phyloP scores from a whole-genome alignment of 2,797 vertebrate genomes.

The Acanthopagrus latus region DNA sequence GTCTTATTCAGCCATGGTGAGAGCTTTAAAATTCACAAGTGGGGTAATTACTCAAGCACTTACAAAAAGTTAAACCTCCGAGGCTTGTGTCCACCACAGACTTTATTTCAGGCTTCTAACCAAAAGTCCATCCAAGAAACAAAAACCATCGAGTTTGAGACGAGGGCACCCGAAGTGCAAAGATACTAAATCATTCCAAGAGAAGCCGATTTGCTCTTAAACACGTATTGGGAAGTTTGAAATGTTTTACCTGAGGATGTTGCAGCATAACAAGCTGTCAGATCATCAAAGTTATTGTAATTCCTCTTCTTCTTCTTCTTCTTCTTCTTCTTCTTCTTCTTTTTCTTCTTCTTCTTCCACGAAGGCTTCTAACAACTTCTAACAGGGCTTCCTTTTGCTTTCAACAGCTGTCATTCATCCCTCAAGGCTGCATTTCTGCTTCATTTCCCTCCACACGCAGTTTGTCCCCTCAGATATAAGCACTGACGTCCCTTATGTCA shows the following conservation, averaged over 20 bases:
- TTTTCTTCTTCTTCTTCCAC: not conserved
- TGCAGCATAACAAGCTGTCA: not conserved
- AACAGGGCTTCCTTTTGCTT: not conserved
- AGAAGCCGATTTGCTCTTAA: no score
- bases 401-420: not conserved
- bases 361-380: not conserved
- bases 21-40: no score
- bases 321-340: not conserved
- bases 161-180: no score
- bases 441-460: not conserved
- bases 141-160: no score
- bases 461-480: not conserved
- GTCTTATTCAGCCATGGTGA: no score
- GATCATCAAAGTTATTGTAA: not conserved
- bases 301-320: not conserved
- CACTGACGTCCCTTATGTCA: not conserved
- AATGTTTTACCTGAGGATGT: not conserved
- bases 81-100: no score
- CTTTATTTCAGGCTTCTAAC: no score
- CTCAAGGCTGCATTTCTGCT: conserved; percentile 2
- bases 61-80: no score
- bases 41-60: no score
- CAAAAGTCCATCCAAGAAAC: no score
- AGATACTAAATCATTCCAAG: no score
- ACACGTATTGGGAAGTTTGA: not conserved